Evolutionary conservation across 2,888 invertebrate species (phyloP), one percentile per base, ranked within the genome.

Genomic region (Bugula neritina): DNA sequence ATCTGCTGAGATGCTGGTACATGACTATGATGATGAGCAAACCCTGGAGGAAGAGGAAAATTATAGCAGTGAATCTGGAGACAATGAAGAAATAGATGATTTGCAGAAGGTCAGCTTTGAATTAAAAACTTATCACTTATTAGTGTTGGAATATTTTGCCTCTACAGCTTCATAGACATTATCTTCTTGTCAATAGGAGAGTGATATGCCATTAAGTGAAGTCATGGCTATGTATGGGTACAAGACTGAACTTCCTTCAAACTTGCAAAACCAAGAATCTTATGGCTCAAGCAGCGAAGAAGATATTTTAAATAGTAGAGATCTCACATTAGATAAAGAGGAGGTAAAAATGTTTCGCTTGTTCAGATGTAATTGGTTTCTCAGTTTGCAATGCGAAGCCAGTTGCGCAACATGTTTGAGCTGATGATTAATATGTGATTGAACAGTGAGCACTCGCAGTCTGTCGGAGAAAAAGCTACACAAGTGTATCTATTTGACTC

Each of bases 21-120:
- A 96, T 89, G 96, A 96, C 86, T 95, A 93, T 86, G 97, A 97
- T 85, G 96, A 97, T 87, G 97, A 97, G 84, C 89, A 92, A 83
- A 97, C 96, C 74, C 84, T 97, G 83, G 96, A 95, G 84, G 96
- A 97, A 87, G 96, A 97, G 87, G 97, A 97, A 88, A 94, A 93
- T 71, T 86, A 95, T 83, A 94, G 93, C 77, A 92, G 92, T 78
- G 90, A 91, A 75, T 90, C 90, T 78, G 84, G 84, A 74, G 94
- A 94, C 85, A 90, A 90, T 80, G 92, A 92, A 79, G 96, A 96
- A 86, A 88, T 96, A 70, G 91, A 91, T 78, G 35, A 54, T 73
- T 31, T 73, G 43, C 72, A 73, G 43, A 35, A 43, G 43, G 55
- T 54, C 25, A 17, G 43, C n/a, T n/a, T n/a, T n/a, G n/a, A n/a